Conservation (phyloP, 2,888 invertebrate species). For the Campoplex nolae region DNA sequence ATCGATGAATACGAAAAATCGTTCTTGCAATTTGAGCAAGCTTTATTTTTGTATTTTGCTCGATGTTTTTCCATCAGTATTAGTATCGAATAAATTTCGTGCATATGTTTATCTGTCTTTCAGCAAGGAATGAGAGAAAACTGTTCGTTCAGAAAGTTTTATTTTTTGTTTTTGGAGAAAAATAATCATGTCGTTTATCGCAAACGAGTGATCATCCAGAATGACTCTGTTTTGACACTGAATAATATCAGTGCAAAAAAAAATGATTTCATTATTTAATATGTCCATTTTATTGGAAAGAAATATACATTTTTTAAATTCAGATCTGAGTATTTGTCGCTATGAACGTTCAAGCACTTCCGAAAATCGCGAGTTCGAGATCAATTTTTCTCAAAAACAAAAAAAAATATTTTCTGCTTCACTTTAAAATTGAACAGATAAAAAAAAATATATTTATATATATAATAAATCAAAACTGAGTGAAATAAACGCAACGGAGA, state of each 20-base stretch:
- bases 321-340: slow-evolving; percentile 13
- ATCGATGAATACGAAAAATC: background rate
- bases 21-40: background rate
- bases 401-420: background rate
- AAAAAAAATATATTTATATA: background rate
- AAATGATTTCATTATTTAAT: background rate
- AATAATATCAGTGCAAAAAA: background rate
- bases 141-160: background rate
- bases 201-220: background rate
- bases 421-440: background rate
- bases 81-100: background rate
- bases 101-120: background rate
- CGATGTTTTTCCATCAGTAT: too few relatives aligned
- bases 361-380: background rate
- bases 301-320: slow-evolving; percentile 7
- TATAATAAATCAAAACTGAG: background rate
- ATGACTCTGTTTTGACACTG: background rate
- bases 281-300: background rate
- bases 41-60: too few relatives aligned
- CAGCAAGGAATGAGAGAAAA: background rate
- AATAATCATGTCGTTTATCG: background rate
- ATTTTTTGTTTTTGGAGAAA: background rate
- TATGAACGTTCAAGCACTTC: background rate
- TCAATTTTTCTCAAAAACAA: background rate
- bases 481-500: background rate